Evolutionary conservation across 2,797 vertebrate species (phyloP), one percentile per base, ranked within the genome.

Genomic region (Neosalanx taihuensis): DNA sequence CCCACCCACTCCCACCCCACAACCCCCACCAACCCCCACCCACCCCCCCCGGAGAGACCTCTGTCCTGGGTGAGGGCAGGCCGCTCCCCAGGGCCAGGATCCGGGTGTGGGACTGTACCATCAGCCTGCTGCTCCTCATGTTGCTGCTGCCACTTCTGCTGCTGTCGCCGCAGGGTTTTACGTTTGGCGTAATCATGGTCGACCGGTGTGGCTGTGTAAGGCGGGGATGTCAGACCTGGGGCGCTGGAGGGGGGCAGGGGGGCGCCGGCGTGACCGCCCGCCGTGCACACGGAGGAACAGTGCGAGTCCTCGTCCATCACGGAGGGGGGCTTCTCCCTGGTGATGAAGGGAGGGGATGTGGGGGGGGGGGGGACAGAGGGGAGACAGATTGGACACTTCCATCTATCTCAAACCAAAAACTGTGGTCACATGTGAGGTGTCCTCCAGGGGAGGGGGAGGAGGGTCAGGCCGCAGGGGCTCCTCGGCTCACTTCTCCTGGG

Each of bases 101-200:
- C 93, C 78, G 91, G 85, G 95, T 92, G 93, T 94, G 95, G 93
- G 95, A 99, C 96, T 97, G 91, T 99, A 99, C 98, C 98, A 92
- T 99, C 97, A 91, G 94, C 95, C 92, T 95, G 94, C 87, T 96
- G 95, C 86, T 90, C 89, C 57, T 73, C 56, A 65, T 73, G 35
- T 82, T 85, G 72, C 79, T 78, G 78, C 77, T 88, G 87, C 90
- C 93, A 92, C 75, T 71, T 69, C 74, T 53, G 89, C 90, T 93
- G 92, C 88, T 90, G 90, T 93, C 96, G 95, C 89, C 91, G 94
- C 91, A 93, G 94, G 90, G 95, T 97, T 98, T 99, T 99, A 96
- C 97, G 96, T 96, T 99, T 99, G 96, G 96, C 94, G 96, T 99
- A 99, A 98, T 99, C 97, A 86, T 99, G 98, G 96, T 99, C 98